Percentiles rank a stretch among this genome's conserved stretches.
Conservation (phyloP, 2,888 invertebrate genomes). For the Tetragnatha montana region DNA sequence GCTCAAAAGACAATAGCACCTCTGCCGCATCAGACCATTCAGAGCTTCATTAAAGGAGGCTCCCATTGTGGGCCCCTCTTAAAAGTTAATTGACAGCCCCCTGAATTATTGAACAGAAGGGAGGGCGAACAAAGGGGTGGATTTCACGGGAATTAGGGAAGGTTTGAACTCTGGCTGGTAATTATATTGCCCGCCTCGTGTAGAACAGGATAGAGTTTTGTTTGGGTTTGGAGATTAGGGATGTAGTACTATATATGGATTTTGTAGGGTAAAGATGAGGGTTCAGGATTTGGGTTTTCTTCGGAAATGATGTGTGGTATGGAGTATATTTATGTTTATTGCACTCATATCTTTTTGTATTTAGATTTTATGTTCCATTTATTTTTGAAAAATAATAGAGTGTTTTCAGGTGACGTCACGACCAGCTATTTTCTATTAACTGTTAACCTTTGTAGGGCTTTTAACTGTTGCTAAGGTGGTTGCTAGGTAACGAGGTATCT, state of each 20-base stretch:
- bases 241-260: background rate
- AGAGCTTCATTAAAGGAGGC: constrained; percentile 23
- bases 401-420: too few relatives aligned
- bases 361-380: too few relatives aligned
- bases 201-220: background rate
- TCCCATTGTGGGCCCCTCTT: constrained; percentile 15
- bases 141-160: background rate
- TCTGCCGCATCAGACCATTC: constrained; percentile 26
- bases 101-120: constrained; percentile 39
- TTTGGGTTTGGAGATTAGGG: background rate
- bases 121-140: constrained; percentile 1
- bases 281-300: background rate
- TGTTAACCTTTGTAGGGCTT: too few relatives aligned
- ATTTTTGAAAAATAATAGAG: too few relatives aligned
- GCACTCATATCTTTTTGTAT: too few relatives aligned
- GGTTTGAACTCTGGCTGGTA: background rate
- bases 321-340: too few relatives aligned
- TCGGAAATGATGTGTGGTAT: too few relatives aligned
- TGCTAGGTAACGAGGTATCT: too few relatives aligned
- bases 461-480: too few relatives aligned
- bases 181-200: background rate
- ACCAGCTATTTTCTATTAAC: too few relatives aligned
- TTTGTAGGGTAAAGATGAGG: background rate
- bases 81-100: constrained; percentile 53
- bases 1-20: background rate